Base-by-base conservation (phyloP, 2,888 invertebrate species). In the Balanococcus diminutus region DNA sequence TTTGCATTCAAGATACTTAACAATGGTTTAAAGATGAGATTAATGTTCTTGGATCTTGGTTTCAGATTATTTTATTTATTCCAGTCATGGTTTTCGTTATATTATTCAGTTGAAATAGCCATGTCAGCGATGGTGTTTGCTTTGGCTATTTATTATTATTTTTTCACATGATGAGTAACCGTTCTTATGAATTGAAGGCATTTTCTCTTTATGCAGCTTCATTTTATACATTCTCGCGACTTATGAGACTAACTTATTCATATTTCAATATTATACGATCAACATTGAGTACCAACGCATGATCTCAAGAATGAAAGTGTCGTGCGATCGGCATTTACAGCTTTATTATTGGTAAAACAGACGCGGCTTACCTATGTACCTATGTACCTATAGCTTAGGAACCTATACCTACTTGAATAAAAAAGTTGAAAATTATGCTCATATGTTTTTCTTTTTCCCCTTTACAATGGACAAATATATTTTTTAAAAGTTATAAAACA, bases 231-330 rank as follows among this genome's bases (percentile, higher is more conserved):
- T 82, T 82, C 31, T 6, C 61, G 8, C 32, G 19, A 16, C 19
- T 82, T 11, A 82, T 82, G 31, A 0, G 56, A 19, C n/a, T 14
- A 8, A 28, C 82, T 6, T 82, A 82, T 51, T 82, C 82, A 22
- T 82, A 82, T 16, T 56, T 82, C 9, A 82, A 51, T 82, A 82
- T 82, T 14, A 25, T 82, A n/a, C 46, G 82, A 31, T 46, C 56
- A 31, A n/a, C n/a, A n/a, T n/a, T n/a, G n/a, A n/a, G n/a, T n/a
- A n/a, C n/a, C n/a, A n/a, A n/a, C n/a, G n/a, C n/a, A n/a, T n/a
- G n/a, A n/a, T n/a, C n/a, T n/a, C n/a, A n/a, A n/a, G n/a, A n/a
- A n/a, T n/a, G n/a, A n/a, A n/a, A n/a, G n/a, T n/a, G n/a, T n/a
- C n/a, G n/a, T n/a, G n/a, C n/a, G n/a, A n/a, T n/a, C n/a, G n/a